These are phyloP conservation scores for Charaxes varanes DNA, from an alignment of 1,140 invertebrate species.

Conservation along the genomic window DNA sequence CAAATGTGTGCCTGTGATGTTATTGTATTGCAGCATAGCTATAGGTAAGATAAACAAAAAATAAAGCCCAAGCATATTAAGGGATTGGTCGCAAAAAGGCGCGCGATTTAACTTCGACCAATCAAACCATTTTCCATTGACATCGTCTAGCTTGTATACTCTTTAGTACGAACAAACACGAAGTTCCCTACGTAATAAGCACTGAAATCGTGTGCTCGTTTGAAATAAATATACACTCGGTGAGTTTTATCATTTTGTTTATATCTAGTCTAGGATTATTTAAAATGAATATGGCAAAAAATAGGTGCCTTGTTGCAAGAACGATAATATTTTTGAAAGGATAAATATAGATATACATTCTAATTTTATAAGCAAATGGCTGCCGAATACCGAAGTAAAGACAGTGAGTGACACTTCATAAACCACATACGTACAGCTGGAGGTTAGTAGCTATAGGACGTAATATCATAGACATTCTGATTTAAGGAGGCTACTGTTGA, in stretches of 20 bases:
- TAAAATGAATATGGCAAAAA: conserved; percentile 10
- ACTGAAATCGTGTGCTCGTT: conserved; percentile 69
- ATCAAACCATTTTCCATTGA: conserved; percentile 44
- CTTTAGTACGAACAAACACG: conserved; percentile 52
- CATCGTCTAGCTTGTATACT: conserved; percentile 44
- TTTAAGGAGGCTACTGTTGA: too few relatives aligned
- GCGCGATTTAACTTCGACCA: conserved; percentile 56
- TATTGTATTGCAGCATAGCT: conserved; percentile 40
- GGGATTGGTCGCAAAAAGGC: conserved; percentile 49
- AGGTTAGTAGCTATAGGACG: conserved; percentile 22
- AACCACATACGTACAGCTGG: conserved; percentile 17
- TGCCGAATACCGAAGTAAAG: conserved; percentile 65
- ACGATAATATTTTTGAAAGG: conserved; percentile 24
- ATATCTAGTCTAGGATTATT: conserved; percentile 20
- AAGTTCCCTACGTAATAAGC: conserved; percentile 71
- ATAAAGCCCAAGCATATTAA: conserved; percentile 51
- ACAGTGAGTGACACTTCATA: conserved; percentile 58
- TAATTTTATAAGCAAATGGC: conserved; percentile 74
- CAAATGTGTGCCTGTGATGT: conserved; percentile 40
- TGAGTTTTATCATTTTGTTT: conserved; percentile 53
- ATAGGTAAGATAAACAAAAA: conserved; percentile 67
- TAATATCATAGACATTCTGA: conserved; percentile 19
- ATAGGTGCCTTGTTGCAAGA: conserved; percentile 10
- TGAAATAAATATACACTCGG: conserved; percentile 55
- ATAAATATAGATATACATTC: conserved; percentile 61